These are phyloP conservation scores for Phyllotreta cruciferae DNA, from an alignment of 2,888 invertebrate species.

Conservation along the genomic window DNA sequence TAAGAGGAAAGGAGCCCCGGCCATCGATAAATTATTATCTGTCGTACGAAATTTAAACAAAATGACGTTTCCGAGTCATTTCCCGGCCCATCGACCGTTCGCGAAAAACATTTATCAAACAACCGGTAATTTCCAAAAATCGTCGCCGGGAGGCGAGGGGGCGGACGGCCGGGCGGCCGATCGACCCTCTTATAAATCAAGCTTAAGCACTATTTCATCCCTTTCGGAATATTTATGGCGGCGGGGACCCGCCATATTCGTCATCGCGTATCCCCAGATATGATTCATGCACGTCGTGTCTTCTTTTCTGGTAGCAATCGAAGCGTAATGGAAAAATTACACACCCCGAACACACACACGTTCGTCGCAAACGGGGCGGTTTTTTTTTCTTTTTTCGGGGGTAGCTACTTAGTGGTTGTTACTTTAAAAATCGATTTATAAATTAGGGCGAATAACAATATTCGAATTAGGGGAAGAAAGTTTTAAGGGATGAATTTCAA, in stretches of 20 bases:
- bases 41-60: slow-evolving; percentile 14
- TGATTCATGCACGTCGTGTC: slow-evolving; percentile 43
- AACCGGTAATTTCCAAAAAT: slow-evolving; percentile 42
- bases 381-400: no score
- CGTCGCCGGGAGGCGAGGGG: slow-evolving; percentile 32
- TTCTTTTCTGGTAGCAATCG: slow-evolving; percentile 32
- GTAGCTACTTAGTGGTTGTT: no score
- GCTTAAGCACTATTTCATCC: slow-evolving; percentile 48
- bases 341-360: background rate
- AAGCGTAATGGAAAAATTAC: slow-evolving; percentile 27
- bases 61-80: slow-evolving; percentile 13
- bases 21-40: no score
- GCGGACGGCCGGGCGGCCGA: slow-evolving; percentile 10
- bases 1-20: no score
- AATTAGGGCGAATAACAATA: no score
- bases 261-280: slow-evolving; percentile 40
- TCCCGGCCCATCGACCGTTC: slow-evolving; percentile 14
- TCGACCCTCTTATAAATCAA: slow-evolving; percentile 44
- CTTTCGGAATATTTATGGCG: slow-evolving; percentile 44
- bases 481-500: no score
- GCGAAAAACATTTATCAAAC: slow-evolving; percentile 25
- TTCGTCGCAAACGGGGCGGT: no score
- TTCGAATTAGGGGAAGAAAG: no score
- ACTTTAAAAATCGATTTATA: no score
- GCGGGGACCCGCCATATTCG: slow-evolving; percentile 41